These are phyloP conservation scores for Sterrhoptilus dennistouni DNA, from an alignment of 2,113 vertebrate species.

Conservation along the genomic window DNA sequence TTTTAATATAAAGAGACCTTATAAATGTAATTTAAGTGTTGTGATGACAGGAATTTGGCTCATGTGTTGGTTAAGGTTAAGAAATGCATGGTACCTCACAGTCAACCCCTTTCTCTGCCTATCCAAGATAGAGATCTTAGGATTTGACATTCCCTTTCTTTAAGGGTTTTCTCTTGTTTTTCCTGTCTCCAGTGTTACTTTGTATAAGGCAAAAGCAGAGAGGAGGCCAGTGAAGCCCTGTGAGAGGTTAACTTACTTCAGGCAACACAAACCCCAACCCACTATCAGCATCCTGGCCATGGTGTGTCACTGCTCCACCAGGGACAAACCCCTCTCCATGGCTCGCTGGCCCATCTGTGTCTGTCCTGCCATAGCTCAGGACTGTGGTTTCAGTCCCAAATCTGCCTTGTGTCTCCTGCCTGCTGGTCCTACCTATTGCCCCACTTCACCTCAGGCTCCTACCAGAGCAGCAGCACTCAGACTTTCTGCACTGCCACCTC, in stretches of 20 bases:
- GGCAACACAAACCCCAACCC: neutral
- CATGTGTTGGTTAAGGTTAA: neutral
- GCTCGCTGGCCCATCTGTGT: rapidly evolving
- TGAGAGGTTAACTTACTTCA: neutral
- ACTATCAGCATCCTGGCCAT: neutral
- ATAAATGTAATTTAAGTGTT: neutral
- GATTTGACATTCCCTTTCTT: neutral
- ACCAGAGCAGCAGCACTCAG: too few species aligned
- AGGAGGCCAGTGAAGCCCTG: neutral
- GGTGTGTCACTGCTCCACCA: neutral
- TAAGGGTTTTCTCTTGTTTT: neutral
- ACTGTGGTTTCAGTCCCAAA: neutral
- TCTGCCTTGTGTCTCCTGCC: neutral
- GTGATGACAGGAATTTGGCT: neutral
- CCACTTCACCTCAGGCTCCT: neutral
- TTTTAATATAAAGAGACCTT: neutral
- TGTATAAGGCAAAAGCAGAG: neutral
- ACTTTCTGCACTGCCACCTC: neutral
- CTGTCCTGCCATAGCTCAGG: neutral
- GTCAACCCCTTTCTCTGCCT: neutral
- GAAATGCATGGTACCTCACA: neutral
- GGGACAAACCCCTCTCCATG: neutral
- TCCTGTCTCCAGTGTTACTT: neutral
- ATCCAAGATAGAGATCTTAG: neutral
- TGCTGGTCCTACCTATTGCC: neutral